These are phyloP conservation scores for Condylura cristata DNA, from an alignment of 2,113 vertebrate genomes.

Conservation along the genomic window DNA sequence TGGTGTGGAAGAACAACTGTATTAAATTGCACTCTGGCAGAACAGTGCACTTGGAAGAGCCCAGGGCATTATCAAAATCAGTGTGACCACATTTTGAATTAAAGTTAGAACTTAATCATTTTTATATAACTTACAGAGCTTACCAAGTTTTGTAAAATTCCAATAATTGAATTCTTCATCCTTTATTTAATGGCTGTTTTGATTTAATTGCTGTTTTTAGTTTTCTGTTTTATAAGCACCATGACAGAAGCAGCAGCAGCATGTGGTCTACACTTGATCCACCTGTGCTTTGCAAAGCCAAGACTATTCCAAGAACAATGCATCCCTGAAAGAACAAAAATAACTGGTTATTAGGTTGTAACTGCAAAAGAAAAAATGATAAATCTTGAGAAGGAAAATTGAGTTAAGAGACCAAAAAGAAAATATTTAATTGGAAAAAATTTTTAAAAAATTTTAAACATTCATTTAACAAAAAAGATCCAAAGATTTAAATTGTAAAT, in stretches of 20 bases:
- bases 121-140: slow-evolving; percentile 45
- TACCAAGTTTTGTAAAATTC: slow-evolving; percentile 38
- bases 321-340: slow-evolving; percentile 55
- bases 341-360: slow-evolving; percentile 43
- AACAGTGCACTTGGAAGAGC: not conserved
- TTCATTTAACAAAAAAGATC: slow-evolving; percentile 37
- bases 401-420: slow-evolving; percentile 39
- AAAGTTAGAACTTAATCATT: slow-evolving; percentile 12
- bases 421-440: slow-evolving; percentile 34
- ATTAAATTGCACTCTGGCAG: not conserved
- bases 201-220: slow-evolving; percentile 47
- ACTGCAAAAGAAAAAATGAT: slow-evolving; percentile 59
- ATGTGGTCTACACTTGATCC: slow-evolving; percentile 66
- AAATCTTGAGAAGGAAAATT: slow-evolving; percentile 15
- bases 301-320: slow-evolving; percentile 60
- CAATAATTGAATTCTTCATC: slow-evolving; percentile 5
- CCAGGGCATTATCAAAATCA: not conserved
- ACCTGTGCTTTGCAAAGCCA: slow-evolving; percentile 69
- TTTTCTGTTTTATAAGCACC: slow-evolving; percentile 56
- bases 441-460: not conserved
- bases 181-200: slow-evolving; percentile 39
- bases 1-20: not conserved
- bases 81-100: not conserved
- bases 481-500: slow-evolving; percentile 26
- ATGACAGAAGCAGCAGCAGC: slow-evolving; percentile 70